Conservation (phyloP, 1,140 invertebrate genomes). For the Drosophila kohkoa region DNA sequence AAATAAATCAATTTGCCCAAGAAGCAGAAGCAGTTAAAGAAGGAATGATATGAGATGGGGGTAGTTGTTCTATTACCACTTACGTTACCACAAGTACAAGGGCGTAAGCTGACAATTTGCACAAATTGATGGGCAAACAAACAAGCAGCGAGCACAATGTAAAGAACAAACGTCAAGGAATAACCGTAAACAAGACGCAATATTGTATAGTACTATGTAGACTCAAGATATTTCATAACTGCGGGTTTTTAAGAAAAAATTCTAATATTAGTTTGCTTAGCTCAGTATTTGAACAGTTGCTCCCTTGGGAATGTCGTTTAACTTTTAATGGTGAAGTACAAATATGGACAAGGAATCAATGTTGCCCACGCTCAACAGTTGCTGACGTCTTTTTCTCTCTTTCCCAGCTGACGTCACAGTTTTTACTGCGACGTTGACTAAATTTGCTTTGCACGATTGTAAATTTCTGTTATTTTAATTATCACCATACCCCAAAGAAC, state of each 20-base stretch:
- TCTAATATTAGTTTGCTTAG: neutral
- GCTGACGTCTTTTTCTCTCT: constrained; percentile 15
- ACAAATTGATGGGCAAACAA: constrained; percentile 57
- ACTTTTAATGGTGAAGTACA: constrained; percentile 1
- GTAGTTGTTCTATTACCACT: neutral
- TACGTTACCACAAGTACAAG: constrained; percentile 52
- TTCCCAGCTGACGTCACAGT: constrained; percentile 63
- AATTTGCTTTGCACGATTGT: constrained; percentile 53
- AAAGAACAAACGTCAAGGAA: constrained; percentile 28
- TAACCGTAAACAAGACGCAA: constrained; percentile 41
- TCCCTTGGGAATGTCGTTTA: neutral
- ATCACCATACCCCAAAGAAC: constrained; percentile 23
- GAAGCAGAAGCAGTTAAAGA: neutral
- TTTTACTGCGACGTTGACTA: constrained; percentile 62
- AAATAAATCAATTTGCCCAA: constrained; percentile 66
- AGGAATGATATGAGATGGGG: constrained; percentile 16
- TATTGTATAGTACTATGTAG: constrained; percentile 10
- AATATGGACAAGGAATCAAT: neutral
- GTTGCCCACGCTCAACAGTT: constrained; percentile 42
- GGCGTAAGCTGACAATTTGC: constrained; percentile 58
- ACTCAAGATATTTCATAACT: neutral
- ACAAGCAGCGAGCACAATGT: neutral
- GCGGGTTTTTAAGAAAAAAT: neutral
- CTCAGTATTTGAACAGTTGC: neutral
- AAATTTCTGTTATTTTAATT: constrained; percentile 69